Conservation (phyloP, 1,140 invertebrate genomes). For the Papilio dardanus region DNA sequence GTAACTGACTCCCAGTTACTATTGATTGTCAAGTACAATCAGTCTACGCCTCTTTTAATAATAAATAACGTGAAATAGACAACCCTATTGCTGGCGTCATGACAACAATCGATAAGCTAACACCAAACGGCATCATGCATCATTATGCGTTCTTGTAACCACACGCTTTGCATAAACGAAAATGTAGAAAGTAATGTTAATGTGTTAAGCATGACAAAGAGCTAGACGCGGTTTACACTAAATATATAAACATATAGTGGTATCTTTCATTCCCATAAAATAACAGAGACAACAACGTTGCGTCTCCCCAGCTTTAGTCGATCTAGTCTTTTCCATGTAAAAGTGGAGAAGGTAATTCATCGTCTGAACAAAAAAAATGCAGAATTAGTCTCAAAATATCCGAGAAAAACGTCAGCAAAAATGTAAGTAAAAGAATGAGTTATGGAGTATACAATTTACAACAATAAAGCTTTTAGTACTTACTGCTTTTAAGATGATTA, state of each 20-base stretch:
- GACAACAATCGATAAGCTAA: not conserved
- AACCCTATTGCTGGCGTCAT: not conserved
- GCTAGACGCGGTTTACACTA: not conserved
- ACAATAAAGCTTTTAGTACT: not conserved
- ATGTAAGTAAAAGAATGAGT: not conserved
- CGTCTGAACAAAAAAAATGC: not conserved
- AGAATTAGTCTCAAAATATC: not conserved
- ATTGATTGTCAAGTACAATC: not conserved
- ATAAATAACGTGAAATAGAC: not conserved
- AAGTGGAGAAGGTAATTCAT: not conserved
- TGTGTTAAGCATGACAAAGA: conserved; percentile 2
- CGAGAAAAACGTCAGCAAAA: not conserved
- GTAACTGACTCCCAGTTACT: not conserved
- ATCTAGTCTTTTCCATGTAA: not conserved
- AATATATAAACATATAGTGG: too few relatives aligned
- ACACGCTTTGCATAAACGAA: conserved; percentile 20
- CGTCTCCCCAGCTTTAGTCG: too few relatives aligned
- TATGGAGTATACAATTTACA: not conserved
- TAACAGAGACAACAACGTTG: too few relatives aligned
- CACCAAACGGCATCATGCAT: not conserved
- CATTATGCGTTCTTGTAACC: not conserved
- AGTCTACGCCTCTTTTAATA: not conserved
- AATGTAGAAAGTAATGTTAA: conserved; percentile 11
- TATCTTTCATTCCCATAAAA: too few relatives aligned
- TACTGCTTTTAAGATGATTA: conserved; percentile 13